Conservation (phyloP, 2,888 invertebrate species). For the Mesoligia furuncula region DNA sequence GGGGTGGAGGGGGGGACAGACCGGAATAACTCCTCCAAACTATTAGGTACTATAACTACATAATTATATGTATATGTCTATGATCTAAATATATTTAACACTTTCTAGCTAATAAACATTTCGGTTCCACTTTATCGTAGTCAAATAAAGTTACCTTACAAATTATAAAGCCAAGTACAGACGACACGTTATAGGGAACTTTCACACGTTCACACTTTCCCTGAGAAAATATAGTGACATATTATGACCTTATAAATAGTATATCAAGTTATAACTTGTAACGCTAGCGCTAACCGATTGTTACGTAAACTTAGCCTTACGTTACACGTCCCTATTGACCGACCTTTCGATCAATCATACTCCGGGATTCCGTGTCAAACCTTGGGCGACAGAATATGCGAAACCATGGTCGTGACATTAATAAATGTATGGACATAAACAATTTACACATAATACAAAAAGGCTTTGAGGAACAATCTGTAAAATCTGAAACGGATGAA, state of each 20-base stretch:
- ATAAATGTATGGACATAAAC: conserved; percentile 37
- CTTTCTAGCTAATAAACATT: not conserved
- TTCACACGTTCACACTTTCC: not conserved
- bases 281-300: not conserved
- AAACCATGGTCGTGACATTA: conserved; percentile 18
- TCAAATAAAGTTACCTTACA: not conserved
- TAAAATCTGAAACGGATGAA: not conserved
- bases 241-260: conserved; percentile 9
- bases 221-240: not conserved
- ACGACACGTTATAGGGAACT: not conserved
- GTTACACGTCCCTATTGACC: conserved; percentile 47
- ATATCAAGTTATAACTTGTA: conserved; percentile 3
- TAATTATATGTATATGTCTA: not conserved
- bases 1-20: no score
- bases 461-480: not conserved
- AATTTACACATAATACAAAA: conserved; percentile 22
- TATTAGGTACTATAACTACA: not conserved
- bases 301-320: conserved; percentile 29
- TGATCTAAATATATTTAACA: not conserved
- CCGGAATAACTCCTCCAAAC: no score
- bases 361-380: conserved; percentile 26
- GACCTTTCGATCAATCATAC: conserved; percentile 48
- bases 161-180: not conserved
- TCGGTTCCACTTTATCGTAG: no score
- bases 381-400: conserved; percentile 7